phyloP scores from a whole-genome alignment of 2,113 vertebrate species.

The Passer montanus region DNA sequence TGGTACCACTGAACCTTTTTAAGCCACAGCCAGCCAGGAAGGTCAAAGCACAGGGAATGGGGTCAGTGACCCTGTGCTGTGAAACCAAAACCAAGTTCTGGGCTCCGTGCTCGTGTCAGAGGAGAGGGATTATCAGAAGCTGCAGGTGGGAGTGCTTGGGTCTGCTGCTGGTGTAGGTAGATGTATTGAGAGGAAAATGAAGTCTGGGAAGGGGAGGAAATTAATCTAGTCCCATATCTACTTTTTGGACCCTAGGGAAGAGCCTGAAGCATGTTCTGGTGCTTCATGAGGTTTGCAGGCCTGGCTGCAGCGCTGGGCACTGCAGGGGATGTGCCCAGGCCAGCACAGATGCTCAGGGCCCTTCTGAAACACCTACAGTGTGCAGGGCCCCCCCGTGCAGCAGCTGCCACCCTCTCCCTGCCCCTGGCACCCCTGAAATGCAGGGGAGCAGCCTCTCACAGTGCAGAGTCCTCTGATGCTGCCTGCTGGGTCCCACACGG shows the following conservation, averaged over 20 bases:
- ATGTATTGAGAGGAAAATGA: neutral
- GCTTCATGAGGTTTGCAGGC: neutral
- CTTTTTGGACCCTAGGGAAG: neutral
- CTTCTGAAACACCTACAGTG: neutral
- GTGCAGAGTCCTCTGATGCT: neutral
- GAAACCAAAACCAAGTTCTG: neutral
- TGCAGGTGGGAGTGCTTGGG: rapidly evolving
- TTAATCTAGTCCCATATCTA: neutral
- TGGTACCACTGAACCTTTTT: neutral
- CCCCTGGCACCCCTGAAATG: neutral
- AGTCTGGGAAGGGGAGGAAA: neutral
- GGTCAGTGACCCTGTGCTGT: neutral
- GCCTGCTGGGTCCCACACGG: neutral
- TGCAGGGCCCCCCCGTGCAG: neutral
- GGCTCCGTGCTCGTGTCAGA: neutral
- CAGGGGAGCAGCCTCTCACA: neutral
- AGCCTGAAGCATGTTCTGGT: neutral
- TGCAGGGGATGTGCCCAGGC: neutral
- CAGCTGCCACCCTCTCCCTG: neutral
- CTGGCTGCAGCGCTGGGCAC: neutral
- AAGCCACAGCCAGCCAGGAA: neutral
- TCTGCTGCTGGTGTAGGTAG: rapidly evolving
- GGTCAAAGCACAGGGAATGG: rapidly evolving
- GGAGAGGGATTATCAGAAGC: rapidly evolving
- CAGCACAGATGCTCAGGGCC: neutral